Conservation (phyloP, 2,797 vertebrate genomes). For the Falco naumanni region DNA sequence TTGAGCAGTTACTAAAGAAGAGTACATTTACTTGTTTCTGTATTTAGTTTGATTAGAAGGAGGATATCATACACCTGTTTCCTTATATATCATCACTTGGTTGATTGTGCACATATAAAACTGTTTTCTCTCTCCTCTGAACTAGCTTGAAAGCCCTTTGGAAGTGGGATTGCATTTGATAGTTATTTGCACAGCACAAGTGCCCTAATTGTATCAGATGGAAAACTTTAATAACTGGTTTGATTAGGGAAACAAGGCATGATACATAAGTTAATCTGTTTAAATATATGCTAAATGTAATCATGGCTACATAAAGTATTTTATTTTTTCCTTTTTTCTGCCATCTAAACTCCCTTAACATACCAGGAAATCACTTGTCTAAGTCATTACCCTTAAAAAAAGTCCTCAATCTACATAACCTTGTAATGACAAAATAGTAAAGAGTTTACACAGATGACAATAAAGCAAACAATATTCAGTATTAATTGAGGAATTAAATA, state of each 20-base stretch:
- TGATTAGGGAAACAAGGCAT: not conserved
- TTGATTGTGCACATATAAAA: not conserved
- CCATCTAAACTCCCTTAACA: not conserved
- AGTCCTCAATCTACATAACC: not conserved
- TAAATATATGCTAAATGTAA: not conserved
- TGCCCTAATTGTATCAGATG: not conserved
- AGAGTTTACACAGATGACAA: not conserved
- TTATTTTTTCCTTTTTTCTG: not conserved
- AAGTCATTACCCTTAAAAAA: not conserved
- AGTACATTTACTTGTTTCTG: not conserved
- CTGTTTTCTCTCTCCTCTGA: not conserved
- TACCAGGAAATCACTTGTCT: not conserved
- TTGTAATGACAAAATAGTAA: conserved; percentile 6
- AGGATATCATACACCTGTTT: not conserved
- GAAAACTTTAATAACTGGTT: not conserved
- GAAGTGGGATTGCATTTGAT: not conserved
- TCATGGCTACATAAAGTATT: not conserved
- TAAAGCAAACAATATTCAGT: not conserved
- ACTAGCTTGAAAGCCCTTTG: not conserved
- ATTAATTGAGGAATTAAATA: not conserved
- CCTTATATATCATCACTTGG: rapidly evolving
- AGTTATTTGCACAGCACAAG: not conserved
- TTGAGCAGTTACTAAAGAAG: not conserved
- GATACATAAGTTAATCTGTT: not conserved
- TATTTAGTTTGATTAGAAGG: not conserved